Evolutionary conservation across 92 coral and sea anemone species (phyloP).

Genomic region (Epizoanthus illoricatus): DNA sequence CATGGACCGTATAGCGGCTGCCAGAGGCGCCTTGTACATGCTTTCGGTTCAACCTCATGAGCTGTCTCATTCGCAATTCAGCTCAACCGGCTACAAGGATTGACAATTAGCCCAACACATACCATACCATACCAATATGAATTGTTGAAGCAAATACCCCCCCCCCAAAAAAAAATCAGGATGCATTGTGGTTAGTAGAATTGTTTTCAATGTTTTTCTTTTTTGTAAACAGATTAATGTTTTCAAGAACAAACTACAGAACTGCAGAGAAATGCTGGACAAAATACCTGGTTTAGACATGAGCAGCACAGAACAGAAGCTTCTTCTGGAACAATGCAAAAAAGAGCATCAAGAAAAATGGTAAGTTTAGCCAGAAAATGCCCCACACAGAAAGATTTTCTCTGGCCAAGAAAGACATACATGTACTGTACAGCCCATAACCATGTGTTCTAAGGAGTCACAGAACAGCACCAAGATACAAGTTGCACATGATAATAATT

Average conservation of each 20-base stretch:
- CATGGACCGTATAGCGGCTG: too few species aligned
- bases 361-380: conserved; percentile 32
- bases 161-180: background rate
- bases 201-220: background rate
- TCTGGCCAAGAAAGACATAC: background rate
- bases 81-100: too few species aligned
- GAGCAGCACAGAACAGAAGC: conserved; percentile 79
- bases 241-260: conserved; percentile 85
- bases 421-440: background rate
- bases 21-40: too few species aligned
- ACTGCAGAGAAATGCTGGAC: conserved; percentile 86
- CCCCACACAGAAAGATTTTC: too few species aligned
- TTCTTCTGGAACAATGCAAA: conserved; percentile 71
- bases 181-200: too few species aligned
- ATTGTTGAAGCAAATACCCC: background rate
- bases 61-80: too few species aligned
- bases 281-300: conserved; percentile 92
- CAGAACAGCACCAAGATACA: background rate
- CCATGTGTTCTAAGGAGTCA: too few species aligned
- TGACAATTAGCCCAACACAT: too few species aligned
- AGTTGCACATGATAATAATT: background rate
- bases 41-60: too few species aligned
- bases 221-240: conserved; percentile 60
- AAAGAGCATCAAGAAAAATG: conserved; percentile 82
- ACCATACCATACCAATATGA: too few species aligned